phyloP scores from a whole-genome alignment of 2,797 vertebrate species.

The Muscicapa striata region DNA sequence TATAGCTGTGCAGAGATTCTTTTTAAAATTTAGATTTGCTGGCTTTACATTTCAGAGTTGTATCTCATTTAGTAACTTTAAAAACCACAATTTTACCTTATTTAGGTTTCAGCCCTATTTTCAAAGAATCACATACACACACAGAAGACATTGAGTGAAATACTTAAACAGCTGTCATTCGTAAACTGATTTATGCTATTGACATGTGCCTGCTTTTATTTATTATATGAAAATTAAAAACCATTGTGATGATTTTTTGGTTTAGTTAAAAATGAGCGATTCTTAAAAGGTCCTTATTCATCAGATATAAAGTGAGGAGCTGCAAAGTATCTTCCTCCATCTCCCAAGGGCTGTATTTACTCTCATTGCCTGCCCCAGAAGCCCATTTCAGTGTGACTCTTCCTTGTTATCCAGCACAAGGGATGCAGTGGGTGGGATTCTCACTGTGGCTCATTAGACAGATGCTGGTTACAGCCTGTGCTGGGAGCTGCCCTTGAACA shows the following conservation, averaged over 20 bases:
- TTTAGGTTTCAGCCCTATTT: neutral
- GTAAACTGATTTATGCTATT: neutral
- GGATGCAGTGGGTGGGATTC: neutral
- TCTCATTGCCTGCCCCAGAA: neutral
- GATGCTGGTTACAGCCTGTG: constrained; percentile 23
- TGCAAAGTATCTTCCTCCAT: neutral
- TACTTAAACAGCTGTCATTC: neutral
- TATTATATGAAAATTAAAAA: neutral
- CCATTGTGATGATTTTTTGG: neutral
- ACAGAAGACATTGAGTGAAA: neutral
- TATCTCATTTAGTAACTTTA: neutral
- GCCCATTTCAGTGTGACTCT: neutral
- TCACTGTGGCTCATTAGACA: constrained; percentile 51
- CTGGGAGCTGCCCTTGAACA: constrained; percentile 42
- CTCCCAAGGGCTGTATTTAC: neutral
- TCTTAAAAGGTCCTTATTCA: neutral
- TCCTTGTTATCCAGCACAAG: constrained; percentile 33
- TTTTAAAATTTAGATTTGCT: neutral
- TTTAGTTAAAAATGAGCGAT: neutral
- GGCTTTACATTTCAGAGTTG: neutral
- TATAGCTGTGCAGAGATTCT: neutral
- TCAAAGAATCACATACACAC: neutral
- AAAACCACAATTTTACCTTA: neutral
- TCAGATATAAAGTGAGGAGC: neutral
- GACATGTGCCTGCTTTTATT: neutral